Evolutionary conservation across 2,797 vertebrate genomes (phyloP), one percentile per base, ranked within the genome.

Genomic region (Hemibagrus guttatus): DNA sequence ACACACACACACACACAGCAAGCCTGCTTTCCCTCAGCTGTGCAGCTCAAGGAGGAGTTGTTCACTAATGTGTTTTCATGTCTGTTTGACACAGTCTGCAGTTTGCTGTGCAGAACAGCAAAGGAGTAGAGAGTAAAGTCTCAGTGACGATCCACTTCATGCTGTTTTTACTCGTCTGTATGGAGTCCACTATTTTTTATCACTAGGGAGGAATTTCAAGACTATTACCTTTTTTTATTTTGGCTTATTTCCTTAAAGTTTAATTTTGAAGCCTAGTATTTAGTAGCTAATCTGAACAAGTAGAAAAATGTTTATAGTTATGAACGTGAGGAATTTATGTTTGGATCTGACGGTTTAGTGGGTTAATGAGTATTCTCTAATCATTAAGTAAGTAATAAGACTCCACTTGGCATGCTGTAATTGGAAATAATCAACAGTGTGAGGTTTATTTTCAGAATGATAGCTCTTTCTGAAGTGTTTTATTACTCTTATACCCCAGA

Each of bases 21-120:
- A 31, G 74, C 56, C 74, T 89, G 84, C 83, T 84, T 88, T 84
- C n/a, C 21, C 71, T 88, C 88, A 90, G 84, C 85, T 87, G 88
- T 81, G 78, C 56, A 19, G 49, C 74, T 86, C 59, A 81, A 78
- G 81, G 69, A 72, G 63, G 79, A 80, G 56, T 81, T 69, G 52
- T 69, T 71, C 56, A 54, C 81, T 72, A 72, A 78, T 87, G 28
- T 90, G 79, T 87, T 83, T 87, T 85, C 31, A 58, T 82, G 81
- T 87, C 64, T 89, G 72, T 82, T 88, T 88, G 87, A 87, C 75
- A 85, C 80, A 74, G 83, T 86, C 39, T 83, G 16, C 69, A 76
- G 81, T 76, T 79, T 35, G 68, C 21, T 54, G 71, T 39, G 28
- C 75, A 54, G 42, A 14, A 68, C 31, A 68, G 12, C 52, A 74